Conservation (phyloP, 2,113 vertebrate species). For the Nannobrachium achirus region DNA sequence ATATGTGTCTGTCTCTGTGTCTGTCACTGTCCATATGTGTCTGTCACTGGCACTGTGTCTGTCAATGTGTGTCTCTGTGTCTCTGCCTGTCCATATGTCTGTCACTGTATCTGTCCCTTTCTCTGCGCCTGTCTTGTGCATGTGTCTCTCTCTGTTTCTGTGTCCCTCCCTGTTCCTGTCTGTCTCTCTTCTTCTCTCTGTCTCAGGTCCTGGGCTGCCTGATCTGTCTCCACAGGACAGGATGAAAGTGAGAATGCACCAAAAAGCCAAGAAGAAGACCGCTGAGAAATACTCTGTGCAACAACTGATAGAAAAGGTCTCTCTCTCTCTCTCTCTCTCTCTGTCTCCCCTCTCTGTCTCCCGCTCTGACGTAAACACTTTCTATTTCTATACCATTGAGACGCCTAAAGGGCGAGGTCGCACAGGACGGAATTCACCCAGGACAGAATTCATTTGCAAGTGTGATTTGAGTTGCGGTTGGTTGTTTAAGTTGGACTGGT, state of each 20-base stretch:
- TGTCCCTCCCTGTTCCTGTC: background rate
- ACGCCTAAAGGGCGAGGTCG: no score
- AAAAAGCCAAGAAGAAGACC: constrained; percentile 83
- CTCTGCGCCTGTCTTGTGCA: background rate
- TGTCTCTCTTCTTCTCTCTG: background rate
- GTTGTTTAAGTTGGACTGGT: no score
- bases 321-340: background rate
- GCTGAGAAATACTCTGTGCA: constrained; percentile 79
- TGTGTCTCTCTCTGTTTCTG: background rate
- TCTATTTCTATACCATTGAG: no score
- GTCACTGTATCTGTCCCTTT: background rate
- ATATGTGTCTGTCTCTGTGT: background rate
- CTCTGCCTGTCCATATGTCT: background rate
- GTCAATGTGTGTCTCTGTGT: background rate
- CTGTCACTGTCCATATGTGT: constrained; percentile 2
- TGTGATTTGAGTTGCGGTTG: no score
- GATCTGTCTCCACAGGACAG: constrained; percentile 77
- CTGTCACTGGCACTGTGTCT: background rate
- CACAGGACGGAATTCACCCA: no score
- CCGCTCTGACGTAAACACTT: background rate
- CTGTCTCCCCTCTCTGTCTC: background rate
- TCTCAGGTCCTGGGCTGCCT: constrained; percentile 59
- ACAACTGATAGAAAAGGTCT: constrained; percentile 82
- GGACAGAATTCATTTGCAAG: background rate
- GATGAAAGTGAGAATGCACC: constrained; percentile 80